Evolutionary conservation across 2,113 vertebrate species (phyloP), one percentile per base, ranked within the genome.

Genomic region (Alaudala cheleensis): DNA sequence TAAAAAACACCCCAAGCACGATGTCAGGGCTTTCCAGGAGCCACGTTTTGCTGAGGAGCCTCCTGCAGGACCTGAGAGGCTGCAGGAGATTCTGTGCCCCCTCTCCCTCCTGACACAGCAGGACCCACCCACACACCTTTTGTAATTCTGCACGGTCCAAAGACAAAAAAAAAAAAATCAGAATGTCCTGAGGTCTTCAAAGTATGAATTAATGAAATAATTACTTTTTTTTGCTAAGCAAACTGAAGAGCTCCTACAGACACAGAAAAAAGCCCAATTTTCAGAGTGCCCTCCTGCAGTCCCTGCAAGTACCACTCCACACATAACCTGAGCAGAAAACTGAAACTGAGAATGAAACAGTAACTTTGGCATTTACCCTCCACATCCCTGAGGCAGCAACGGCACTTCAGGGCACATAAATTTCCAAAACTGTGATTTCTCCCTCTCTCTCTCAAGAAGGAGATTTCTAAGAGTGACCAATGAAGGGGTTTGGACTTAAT

Each of bases 1-100:
- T 40, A 2, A 7, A 60, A 87, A 74, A n/a, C 1, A 56, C 49
- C 45, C 51, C 62, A 66, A 1, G 9, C n/a, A 42, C 2, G 0
- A 19, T 11, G 14, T 2, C 51, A 45, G 15, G 15, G 71, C 31
- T 88, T 81, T 78, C 77, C 64, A 61, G 20, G 14, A 83, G 54
- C 15, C 58, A 31, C 31, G 2, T 40, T 80, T 62, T 85, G 28
- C 76, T 78, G 65, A 57, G 65, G 51, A 86, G 40, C 72, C 76
- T 74, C 80, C 76, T 44, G 76, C 77, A 79, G 54, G 6, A 45
- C 66, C 72, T 51, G 69, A 86, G 7, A 79, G 23, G 34, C 34
- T 44, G 28, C 31, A 88, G 65, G 54, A 67, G 58, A 57, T 45
- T 42, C 39, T 17, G 51, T 20, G 21, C 12, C 61, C 81, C 47